These are phyloP conservation scores for Lethrus apterus DNA, from an alignment of 1,140 invertebrate genomes.

Conservation along the genomic window DNA sequence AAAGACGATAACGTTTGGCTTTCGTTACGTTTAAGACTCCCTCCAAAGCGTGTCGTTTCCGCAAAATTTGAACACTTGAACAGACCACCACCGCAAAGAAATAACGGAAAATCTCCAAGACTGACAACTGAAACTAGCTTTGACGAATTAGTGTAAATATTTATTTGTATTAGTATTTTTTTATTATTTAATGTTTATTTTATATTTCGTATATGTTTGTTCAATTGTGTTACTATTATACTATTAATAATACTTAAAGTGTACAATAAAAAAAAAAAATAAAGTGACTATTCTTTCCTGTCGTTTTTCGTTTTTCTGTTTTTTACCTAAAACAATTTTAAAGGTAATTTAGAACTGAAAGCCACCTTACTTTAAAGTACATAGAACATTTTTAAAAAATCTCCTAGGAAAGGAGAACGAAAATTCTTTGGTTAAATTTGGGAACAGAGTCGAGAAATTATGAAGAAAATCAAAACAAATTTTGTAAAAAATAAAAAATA, in stretches of 20 bases:
- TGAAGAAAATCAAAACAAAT: too few relatives aligned
- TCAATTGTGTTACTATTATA: constrained; percentile 9
- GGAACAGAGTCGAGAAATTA: too few relatives aligned
- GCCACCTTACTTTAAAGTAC: too few relatives aligned
- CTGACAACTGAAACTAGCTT: constrained; percentile 21
- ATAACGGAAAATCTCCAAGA: constrained; percentile 18
- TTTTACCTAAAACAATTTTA: too few relatives aligned
- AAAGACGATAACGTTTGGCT: constrained; percentile 33
- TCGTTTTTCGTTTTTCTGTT: too few relatives aligned
- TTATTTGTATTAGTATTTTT: constrained; percentile 18
- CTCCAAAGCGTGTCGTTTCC: constrained; percentile 27
- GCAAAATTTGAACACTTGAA: constrained; percentile 1
- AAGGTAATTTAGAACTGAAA: too few relatives aligned
- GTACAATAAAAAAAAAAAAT: not conserved
- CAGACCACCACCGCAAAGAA: not conserved
- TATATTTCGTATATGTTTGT: constrained; percentile 5
- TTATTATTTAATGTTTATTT: constrained; percentile 8
- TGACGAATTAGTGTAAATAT: constrained; percentile 23
- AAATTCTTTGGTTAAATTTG: too few relatives aligned
- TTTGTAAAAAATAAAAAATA: too few relatives aligned
- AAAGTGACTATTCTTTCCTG: not conserved
- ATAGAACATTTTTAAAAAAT: too few relatives aligned
- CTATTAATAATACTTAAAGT: constrained; percentile 7
- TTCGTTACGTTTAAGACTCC: constrained; percentile 28
- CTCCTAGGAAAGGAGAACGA: too few relatives aligned